These are phyloP conservation scores for Willowsia nigromaculata DNA, from an alignment of 2,888 invertebrate species.

Conservation along the genomic window DNA sequence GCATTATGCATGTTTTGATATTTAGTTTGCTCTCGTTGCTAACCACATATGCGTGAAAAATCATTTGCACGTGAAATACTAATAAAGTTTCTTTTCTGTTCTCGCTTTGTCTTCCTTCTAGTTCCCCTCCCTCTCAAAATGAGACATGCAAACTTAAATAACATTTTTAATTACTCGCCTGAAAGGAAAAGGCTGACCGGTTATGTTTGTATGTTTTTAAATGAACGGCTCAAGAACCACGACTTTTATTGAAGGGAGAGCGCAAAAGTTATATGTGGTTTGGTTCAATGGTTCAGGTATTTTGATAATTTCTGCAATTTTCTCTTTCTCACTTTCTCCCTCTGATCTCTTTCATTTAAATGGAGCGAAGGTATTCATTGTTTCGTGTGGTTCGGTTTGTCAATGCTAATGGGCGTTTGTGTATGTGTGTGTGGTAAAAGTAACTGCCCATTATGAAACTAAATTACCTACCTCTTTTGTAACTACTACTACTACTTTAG, in stretches of 20 bases:
- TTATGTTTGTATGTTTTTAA: not conserved
- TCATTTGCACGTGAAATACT: slow-evolving; percentile 53
- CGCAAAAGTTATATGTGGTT: too few relatives aligned
- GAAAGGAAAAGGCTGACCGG: not conserved
- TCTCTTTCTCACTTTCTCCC: not conserved
- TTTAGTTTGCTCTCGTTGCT: not conserved
- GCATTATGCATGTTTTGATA: too few relatives aligned
- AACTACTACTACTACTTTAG: not conserved
- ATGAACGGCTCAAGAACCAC: not conserved
- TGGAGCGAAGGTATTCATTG: not conserved
- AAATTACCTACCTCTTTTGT: slow-evolving; percentile 31
- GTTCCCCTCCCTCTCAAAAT: not conserved
- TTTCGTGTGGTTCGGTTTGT: too few relatives aligned
- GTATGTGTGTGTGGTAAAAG: too few relatives aligned
- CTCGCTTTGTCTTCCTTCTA: not conserved
- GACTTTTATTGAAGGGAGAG: too few relatives aligned
- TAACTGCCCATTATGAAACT: slow-evolving; percentile 15
- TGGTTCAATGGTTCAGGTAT: too few relatives aligned
- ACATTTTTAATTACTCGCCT: not conserved
- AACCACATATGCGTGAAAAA: not conserved
- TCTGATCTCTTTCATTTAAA: not conserved
- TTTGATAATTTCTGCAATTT: not conserved
- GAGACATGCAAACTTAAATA: not conserved
- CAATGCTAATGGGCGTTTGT: too few relatives aligned
- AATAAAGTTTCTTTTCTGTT: too few relatives aligned